These are phyloP conservation scores for Pseudomyrmex cubaensis DNA, from an alignment of 1,140 invertebrate species.

Conservation along the genomic window DNA sequence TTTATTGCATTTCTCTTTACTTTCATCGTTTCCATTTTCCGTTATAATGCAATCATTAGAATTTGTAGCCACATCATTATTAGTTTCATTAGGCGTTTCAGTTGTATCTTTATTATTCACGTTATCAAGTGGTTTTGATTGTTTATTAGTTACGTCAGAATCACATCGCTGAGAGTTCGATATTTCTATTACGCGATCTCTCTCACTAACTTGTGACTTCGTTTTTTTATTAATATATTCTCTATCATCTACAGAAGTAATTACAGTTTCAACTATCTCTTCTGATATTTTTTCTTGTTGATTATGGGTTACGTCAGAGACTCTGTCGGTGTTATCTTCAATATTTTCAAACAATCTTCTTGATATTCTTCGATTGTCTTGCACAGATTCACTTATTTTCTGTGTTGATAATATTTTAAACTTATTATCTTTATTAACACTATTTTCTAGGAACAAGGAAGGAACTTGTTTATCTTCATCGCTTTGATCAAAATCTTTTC, in stretches of 20 bases:
- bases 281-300: neutral
- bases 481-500: neutral
- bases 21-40: neutral
- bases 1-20: neutral
- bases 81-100: neutral
- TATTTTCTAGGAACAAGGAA: neutral
- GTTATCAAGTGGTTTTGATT: neutral
- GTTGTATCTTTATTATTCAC: neutral
- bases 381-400: neutral
- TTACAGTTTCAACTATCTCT: neutral
- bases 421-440: neutral
- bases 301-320: neutral
- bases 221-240: neutral
- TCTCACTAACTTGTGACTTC: constrained; percentile 1
- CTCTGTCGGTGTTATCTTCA: neutral
- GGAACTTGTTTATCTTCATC: neutral
- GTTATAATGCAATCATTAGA: neutral
- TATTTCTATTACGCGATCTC: constrained; percentile 9
- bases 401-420: neutral
- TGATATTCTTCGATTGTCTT: constrained; percentile 24
- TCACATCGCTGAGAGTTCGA: neutral
- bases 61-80: neutral
- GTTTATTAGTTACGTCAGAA: neutral
- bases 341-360: constrained; percentile 63
- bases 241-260: neutral